Base-by-base conservation (phyloP, 2,113 vertebrate genomes). In the Columba janthina region DNA sequence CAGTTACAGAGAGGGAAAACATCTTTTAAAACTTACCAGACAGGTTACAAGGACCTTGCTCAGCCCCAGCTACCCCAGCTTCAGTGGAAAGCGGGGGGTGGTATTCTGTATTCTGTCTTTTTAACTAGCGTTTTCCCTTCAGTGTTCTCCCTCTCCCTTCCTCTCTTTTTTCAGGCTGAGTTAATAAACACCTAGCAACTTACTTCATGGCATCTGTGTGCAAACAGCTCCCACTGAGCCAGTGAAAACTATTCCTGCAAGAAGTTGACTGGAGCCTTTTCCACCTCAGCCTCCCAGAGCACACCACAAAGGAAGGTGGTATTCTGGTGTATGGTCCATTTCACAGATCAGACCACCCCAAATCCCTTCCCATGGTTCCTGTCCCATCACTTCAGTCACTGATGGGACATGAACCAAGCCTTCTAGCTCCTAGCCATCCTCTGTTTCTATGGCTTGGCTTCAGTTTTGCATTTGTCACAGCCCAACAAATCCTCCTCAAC, bases 141-240 rank as follows among this genome's bases (percentile, higher is more conserved):
- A 69, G 76, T 58, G 61, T 1, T 96, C 86, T 53, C 48, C 72
- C 42, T 12, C 88, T 69, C 38, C 32, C 36, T 90, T 90, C 61
- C 56, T 61, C 72, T 95, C 83, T 62, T 92, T 87, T 90, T 57
- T 58, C 76, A 88, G 64, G 26, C 69, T 56, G 75, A 92, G 88
- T 96, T 95, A 96, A 95, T 92, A 94, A 96, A 92, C 88, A 94
- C 90, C 91, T 89, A 93, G 34, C 60, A 73, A 80, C 75, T 90
- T 73, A 54, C 48, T 95, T 72, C 21, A 13, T 17, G 66, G 79
- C 5, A 10, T 91, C 79, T 96, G 92, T 91, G 85, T 96, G 92
- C 88, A 95, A 95, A 96, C 79, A 96, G 85, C 75, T 94, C 90
- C 79, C 83, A 96, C 57, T 46, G 83, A 96, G 94, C 69, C 79